Evolutionary conservation across 2,113 vertebrate genomes (phyloP).

Genomic region (Hassar affinis): DNA sequence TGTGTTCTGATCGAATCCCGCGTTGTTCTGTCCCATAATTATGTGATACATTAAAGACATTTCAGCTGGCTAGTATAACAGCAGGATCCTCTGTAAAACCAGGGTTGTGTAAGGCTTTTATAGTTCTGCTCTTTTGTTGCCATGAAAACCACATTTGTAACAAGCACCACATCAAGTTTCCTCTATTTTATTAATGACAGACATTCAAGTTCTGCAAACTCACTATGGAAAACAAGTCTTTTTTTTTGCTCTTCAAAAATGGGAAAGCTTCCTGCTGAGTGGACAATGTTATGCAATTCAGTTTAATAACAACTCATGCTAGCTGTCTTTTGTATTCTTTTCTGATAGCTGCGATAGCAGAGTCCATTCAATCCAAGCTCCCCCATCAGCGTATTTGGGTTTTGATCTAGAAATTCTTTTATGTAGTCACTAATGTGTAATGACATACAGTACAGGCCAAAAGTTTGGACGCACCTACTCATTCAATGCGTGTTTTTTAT

Average conservation of each 20-base stretch:
- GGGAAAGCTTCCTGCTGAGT: conserved; percentile 13
- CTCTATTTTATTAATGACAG: conserved; percentile 32
- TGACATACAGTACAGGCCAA: too few species aligned
- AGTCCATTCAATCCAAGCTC: not conserved
- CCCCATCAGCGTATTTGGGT: not conserved
- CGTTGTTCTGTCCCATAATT: conserved; percentile 4
- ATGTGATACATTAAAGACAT: not conserved
- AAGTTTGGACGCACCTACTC: too few species aligned
- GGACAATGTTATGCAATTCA: conserved; percentile 21
- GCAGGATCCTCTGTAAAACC: conserved; percentile 24
- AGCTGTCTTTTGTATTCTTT: not conserved
- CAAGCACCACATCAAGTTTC: conserved; percentile 35
- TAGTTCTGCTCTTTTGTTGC: conserved; percentile 42
- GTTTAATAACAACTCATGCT: conserved; percentile 12
- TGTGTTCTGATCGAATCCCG: not conserved
- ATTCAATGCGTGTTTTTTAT: too few species aligned
- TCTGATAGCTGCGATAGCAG: not conserved
- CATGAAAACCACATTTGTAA: conserved; percentile 49
- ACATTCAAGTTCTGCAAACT: conserved; percentile 19
- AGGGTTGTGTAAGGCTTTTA: conserved; percentile 44
- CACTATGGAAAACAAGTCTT: conserved; percentile 2
- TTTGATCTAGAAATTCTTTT: not conserved
- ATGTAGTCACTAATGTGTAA: not conserved
- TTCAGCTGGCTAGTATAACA: not conserved
- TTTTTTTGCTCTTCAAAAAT: conserved; percentile 16